A percentile compares a stretch with the other conserved stretches of the same genome.
These are phyloP conservation scores for Syritta pipiens DNA, from an alignment of 2,888 invertebrate species.

Conservation along the genomic window DNA sequence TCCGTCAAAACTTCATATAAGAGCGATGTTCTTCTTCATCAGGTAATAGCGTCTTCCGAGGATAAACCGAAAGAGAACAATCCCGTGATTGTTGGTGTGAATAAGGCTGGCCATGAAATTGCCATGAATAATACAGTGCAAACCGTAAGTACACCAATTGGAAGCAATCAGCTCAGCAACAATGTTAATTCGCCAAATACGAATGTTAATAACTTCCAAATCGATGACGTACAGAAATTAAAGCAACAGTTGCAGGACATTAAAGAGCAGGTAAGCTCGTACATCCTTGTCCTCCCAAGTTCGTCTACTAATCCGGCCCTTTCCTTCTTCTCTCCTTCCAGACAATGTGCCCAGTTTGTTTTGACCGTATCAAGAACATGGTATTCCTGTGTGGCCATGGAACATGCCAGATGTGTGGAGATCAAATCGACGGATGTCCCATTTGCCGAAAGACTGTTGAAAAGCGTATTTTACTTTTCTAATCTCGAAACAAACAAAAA, in stretches of 20 bases:
- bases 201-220: slow-evolving; percentile 84
- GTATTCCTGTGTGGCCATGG: slow-evolving; percentile 99
- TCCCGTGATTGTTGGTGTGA: slow-evolving; percentile 73
- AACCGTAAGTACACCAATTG: slow-evolving; percentile 74
- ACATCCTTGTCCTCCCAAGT: background rate
- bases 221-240: slow-evolving; percentile 91
- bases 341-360: slow-evolving; percentile 99
- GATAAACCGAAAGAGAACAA: slow-evolving; percentile 60
- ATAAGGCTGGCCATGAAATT: slow-evolving; percentile 77
- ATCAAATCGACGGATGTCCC: slow-evolving; percentile 97
- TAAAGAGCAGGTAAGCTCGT: slow-evolving; percentile 91
- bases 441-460: slow-evolving; percentile 98
- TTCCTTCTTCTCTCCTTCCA: slow-evolving; percentile 79
- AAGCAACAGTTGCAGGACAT: slow-evolving; percentile 98
- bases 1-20: slow-evolving; percentile 46
- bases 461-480: slow-evolving; percentile 95
- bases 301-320: background rate
- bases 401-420: slow-evolving; percentile 98
- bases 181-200: slow-evolving; percentile 73
- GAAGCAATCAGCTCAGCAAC: slow-evolving; percentile 73
- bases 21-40: slow-evolving; percentile 58
- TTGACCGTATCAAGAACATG: slow-evolving; percentile 99
- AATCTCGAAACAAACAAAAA: slow-evolving; percentile 67
- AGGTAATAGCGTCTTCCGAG: slow-evolving; percentile 54
- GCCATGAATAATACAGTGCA: slow-evolving; percentile 78